Percentiles rank a stretch among this genome's conserved stretches.
phyloP scores from a whole-genome alignment of 1,140 invertebrate genomes.

The Philotrypesis tridentata region DNA sequence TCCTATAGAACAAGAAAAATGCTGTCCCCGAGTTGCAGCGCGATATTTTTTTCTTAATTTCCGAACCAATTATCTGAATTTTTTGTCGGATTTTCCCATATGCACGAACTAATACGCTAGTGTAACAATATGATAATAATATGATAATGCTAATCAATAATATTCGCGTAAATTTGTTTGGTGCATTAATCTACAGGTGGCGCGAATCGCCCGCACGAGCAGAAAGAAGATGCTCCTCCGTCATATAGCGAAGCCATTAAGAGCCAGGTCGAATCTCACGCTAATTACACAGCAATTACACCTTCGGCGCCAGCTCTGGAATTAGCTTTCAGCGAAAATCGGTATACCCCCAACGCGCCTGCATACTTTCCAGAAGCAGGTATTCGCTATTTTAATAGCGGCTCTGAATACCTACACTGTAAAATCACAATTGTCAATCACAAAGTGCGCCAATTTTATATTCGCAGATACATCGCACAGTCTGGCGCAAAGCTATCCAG shows the following conservation, averaged over 20 bases:
- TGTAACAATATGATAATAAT: too few species aligned
- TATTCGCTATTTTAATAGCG: background rate
- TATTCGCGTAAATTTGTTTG: background rate
- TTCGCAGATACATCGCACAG: background rate
- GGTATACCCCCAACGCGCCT: background rate
- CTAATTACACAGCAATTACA: background rate
- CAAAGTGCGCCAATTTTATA: background rate
- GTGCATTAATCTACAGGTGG: background rate
- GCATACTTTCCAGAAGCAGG: background rate
- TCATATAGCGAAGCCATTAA: slow-evolving; percentile 13
- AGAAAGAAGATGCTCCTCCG: slow-evolving; percentile 9
- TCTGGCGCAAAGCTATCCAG: background rate
- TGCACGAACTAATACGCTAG: too few species aligned
- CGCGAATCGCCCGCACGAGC: background rate
- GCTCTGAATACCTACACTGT: background rate
- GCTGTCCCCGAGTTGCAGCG: too few species aligned
- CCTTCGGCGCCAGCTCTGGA: background rate
- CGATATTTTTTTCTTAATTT: too few species aligned
- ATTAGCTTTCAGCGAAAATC: background rate
- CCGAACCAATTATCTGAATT: too few species aligned
- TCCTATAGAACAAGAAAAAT: too few species aligned
- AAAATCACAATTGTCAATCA: background rate
- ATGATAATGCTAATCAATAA: too few species aligned
- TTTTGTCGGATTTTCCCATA: too few species aligned
- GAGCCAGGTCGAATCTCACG: too few species aligned